Conservation (phyloP, 2,113 vertebrate genomes). For the Pleuronectes platessa region DNA sequence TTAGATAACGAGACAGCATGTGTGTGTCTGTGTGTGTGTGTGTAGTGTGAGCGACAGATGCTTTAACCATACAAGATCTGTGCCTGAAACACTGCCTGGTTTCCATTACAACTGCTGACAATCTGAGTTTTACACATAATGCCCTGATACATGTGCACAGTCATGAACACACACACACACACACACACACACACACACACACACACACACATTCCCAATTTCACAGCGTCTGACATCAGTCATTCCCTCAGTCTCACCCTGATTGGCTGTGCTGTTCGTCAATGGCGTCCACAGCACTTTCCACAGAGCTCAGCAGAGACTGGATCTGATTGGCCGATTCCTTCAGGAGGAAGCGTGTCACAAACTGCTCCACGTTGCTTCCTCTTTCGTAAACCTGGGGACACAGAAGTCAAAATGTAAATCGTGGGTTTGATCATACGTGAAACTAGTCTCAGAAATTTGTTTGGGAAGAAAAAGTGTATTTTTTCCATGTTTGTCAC, state of each 20-base stretch:
- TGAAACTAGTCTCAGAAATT: no score
- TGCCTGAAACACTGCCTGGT: constrained; percentile 41
- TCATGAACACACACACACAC: constrained; percentile 13
- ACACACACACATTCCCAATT: constrained; percentile 17
- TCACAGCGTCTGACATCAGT: neutral
- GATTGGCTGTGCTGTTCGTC: constrained; percentile 93
- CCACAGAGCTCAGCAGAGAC: constrained; percentile 94
- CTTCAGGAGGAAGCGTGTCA: constrained; percentile 96
- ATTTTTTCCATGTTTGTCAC: no score
- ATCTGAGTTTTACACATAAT: constrained; percentile 47
- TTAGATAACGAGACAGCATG: neutral
- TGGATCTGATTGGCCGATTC: constrained; percentile 97
- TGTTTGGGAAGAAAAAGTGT: no score
- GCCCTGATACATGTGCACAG: constrained; percentile 9
- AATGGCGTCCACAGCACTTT: constrained; percentile 96
- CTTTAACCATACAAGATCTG: constrained; percentile 43
- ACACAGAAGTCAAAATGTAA: neutral
- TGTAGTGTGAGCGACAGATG: constrained; percentile 20
- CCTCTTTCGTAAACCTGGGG: constrained; percentile 93
- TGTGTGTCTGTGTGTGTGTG: constrained; percentile 5
- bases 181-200: constrained; percentile 10
- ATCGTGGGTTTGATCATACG: no score
- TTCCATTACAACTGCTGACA: constrained; percentile 49
- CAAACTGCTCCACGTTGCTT: constrained; percentile 95
- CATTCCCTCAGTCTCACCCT: constrained; percentile 79